Evolutionary conservation across 30 jellyfish, hydroid and myxozoan genomes (phyloP).

Genomic region (Phacellophora camtschatica): DNA sequence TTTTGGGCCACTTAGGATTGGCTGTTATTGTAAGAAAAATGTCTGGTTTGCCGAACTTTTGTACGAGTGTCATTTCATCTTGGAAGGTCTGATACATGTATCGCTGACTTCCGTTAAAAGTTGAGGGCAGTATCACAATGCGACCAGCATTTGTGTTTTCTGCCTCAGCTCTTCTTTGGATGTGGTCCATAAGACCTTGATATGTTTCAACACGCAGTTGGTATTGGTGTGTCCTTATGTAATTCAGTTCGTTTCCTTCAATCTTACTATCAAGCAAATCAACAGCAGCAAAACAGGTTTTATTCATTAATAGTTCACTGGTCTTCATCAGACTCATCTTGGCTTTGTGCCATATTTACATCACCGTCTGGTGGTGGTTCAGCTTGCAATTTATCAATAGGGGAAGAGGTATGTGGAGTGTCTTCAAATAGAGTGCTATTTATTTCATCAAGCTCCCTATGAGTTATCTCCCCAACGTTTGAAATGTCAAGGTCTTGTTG

Average conservation of each 20-base stretch:
- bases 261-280: too few relatives aligned
- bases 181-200: constrained; percentile 9
- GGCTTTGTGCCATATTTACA: too few relatives aligned
- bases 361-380: too few relatives aligned
- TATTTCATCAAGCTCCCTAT: too few relatives aligned
- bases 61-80: constrained; percentile 61
- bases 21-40: constrained; percentile 51
- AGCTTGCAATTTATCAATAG: too few relatives aligned
- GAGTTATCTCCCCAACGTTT: too few relatives aligned
- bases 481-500: too few relatives aligned
- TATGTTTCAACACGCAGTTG: constrained; percentile 8
- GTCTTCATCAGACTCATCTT: too few relatives aligned
- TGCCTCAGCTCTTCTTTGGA: background rate
- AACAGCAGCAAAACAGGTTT: too few relatives aligned
- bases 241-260: background rate
- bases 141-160: background rate
- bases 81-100: constrained; percentile 25
- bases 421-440: too few relatives aligned
- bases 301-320: too few relatives aligned
- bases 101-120: constrained; percentile 44
- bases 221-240: background rate
- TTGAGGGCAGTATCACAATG: constrained; percentile 31
- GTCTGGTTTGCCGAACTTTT: constrained; percentile 54
- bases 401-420: too few relatives aligned
- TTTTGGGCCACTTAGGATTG: constrained; percentile 65